Evolutionary conservation across 2,888 invertebrate species (phyloP).

Genomic region (Metopia argyrocephala): DNA sequence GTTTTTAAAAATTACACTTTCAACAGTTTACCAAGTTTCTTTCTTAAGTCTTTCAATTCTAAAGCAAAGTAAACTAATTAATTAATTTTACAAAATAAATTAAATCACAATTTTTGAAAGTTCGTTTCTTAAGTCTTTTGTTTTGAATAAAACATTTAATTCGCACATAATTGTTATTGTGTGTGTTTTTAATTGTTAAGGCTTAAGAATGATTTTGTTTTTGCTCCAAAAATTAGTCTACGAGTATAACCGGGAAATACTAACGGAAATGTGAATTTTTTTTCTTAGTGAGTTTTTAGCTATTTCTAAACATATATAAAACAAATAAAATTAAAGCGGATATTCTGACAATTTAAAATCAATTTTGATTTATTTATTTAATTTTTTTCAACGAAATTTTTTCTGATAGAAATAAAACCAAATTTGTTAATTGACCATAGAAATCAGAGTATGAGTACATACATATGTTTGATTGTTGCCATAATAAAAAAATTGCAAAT

Average conservation of each 20-base stretch:
- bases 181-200: not conserved
- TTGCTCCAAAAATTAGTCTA: no score
- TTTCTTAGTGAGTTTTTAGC: not conserved
- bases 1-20: no score
- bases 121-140: slow-evolving; percentile 45
- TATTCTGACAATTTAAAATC: slow-evolving; percentile 56
- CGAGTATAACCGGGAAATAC: slow-evolving; percentile 51
- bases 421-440: slow-evolving; percentile 44
- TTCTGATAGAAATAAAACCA: slow-evolving; percentile 15
- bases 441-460: slow-evolving; percentile 14
- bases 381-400: not conserved
- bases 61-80: no score
- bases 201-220: not conserved
- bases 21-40: no score
- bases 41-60: no score
- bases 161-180: slow-evolving; percentile 1
- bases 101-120: slow-evolving; percentile 15
- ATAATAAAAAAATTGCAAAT: slow-evolving; percentile 53
- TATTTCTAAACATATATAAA: slow-evolving; percentile 41
- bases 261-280: slow-evolving; percentile 49
- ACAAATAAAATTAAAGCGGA: slow-evolving; percentile 52
- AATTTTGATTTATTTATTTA: slow-evolving; percentile 30
- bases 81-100: not conserved
- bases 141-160: not conserved
- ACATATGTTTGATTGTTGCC: slow-evolving; percentile 11